phyloP scores from a whole-genome alignment of 2,113 vertebrate species.

The Sinocyclocheilus grahami region DNA sequence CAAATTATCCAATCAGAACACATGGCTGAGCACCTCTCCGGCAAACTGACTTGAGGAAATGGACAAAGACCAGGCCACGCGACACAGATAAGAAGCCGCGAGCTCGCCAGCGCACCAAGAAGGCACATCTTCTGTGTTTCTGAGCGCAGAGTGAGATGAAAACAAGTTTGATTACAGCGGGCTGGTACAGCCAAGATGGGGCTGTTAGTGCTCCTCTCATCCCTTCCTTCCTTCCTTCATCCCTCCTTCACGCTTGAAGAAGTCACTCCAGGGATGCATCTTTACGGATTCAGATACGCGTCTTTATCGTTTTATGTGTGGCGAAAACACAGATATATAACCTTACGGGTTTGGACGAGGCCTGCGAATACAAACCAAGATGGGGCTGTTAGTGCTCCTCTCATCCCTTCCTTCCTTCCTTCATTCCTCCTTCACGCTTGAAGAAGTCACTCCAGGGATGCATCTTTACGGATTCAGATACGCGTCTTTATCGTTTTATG shows the following conservation, averaged over 20 bases:
- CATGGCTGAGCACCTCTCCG: slow-evolving; percentile 25
- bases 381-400: slow-evolving; percentile 60
- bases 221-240: slow-evolving; percentile 49
- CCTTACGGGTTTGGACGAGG: slow-evolving; percentile 18
- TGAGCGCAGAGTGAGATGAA: slow-evolving; percentile 60
- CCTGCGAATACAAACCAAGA: no score
- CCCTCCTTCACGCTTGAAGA: slow-evolving; percentile 69
- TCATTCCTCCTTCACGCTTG: slow-evolving; percentile 69
- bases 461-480: slow-evolving; percentile 71
- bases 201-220: slow-evolving; percentile 59
- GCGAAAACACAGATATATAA: slow-evolving; percentile 58
- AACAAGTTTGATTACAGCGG: slow-evolving; percentile 68
- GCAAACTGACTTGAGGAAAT: slow-evolving; percentile 41
- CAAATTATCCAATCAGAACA: slow-evolving; percentile 48
- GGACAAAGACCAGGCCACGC: slow-evolving; percentile 13
- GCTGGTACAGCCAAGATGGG: slow-evolving; percentile 52
- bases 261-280: slow-evolving; percentile 66
- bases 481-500: slow-evolving; percentile 58
- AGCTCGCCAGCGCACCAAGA: slow-evolving; percentile 18
- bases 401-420: slow-evolving; percentile 45
- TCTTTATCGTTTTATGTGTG: slow-evolving; percentile 56
- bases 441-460: slow-evolving; percentile 64
- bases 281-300: slow-evolving; percentile 69
- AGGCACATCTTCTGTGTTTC: slow-evolving; percentile 46
- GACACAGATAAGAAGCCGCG: neutral